Base-by-base conservation (phyloP, 2,888 invertebrate genomes). In the Drosophila anomalipes region DNA sequence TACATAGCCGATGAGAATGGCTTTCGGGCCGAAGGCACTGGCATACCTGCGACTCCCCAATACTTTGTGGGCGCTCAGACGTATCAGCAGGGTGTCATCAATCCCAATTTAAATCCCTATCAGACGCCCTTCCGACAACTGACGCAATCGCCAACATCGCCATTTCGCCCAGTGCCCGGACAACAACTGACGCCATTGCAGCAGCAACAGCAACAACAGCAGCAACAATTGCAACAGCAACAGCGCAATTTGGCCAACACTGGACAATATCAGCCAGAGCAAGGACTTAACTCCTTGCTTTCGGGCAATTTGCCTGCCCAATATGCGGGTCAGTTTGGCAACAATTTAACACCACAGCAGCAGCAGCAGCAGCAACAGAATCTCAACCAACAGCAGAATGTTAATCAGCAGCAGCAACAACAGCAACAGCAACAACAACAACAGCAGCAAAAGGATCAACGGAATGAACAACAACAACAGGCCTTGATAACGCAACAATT, bases 1-100 rank as follows among this genome's bases (percentile, higher is more conserved):
- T 97, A 96, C 84, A 94, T 96, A 26, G 96, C 96, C 28, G 97
- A 97, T 92, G 97, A 97, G 93, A 96, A 96, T 91, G 97, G 93
- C 6, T 93, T 93, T 68, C 91, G 93, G 0, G 93, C 93, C 9
- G 93, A 93, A 62, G 93, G 93, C 41, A 93, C 93, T 0, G 93
- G 93, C 60, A 91, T 93, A 51, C 93, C 93, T 4, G 91, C 93
- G 22, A 91, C 93, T 9, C 93, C 93, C 19, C 92, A 92, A 33
- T 93, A 92, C 54, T 90, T 90, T 59, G 80, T 79, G 2, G 85
- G 83, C 16, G 75, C 81, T 19, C 93, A 93, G 71, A 89, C 92
- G 0, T 91, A 91, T 47, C 92, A 91, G 37, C 91, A 92, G 71
- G 83, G 81, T n/a, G 74, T 81, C 4, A 56, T 87, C 0, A 92